phyloP scores from a whole-genome alignment of 2,113 vertebrate species.

The Echinops telfairi region DNA sequence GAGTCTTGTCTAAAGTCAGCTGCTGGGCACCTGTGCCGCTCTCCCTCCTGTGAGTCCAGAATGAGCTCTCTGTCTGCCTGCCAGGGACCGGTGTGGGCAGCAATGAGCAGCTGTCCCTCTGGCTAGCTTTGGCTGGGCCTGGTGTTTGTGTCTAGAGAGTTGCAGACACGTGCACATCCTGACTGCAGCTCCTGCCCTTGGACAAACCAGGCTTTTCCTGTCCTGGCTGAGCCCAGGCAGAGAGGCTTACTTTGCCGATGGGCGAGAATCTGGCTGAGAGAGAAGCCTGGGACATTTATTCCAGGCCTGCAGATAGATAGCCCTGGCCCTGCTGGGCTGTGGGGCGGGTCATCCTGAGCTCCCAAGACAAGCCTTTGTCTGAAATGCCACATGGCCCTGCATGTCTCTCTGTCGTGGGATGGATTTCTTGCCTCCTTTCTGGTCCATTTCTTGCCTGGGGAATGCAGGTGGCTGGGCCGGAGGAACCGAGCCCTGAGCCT shows the following conservation, averaged over 20 bases:
- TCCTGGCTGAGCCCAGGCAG: not conserved
- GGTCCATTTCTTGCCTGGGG: not conserved
- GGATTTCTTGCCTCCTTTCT: not conserved
- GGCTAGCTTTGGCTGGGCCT: not conserved
- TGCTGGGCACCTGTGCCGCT: not conserved
- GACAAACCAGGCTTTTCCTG: constrained; percentile 14
- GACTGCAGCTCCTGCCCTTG: not conserved
- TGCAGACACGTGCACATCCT: not conserved
- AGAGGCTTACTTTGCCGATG: not conserved
- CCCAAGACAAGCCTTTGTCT: not conserved
- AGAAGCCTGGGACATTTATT: not conserved
- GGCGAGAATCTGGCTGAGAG: not conserved
- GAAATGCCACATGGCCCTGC: not conserved
- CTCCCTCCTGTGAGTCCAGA: fast-evolving
- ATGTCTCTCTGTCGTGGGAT: not conserved
- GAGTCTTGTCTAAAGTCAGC: not conserved
- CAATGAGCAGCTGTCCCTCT: not conserved
- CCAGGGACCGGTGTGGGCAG: not conserved
- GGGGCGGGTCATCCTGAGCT: not conserved
- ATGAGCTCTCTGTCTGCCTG: not conserved
- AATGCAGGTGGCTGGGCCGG: not conserved
- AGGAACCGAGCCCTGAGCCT: not conserved
- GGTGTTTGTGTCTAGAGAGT: constrained; percentile 30
- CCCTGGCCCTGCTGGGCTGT: not conserved
- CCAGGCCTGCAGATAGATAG: not conserved